Evolutionary conservation across 2,797 vertebrate genomes (phyloP).

Genomic region (Carapus acus): DNA sequence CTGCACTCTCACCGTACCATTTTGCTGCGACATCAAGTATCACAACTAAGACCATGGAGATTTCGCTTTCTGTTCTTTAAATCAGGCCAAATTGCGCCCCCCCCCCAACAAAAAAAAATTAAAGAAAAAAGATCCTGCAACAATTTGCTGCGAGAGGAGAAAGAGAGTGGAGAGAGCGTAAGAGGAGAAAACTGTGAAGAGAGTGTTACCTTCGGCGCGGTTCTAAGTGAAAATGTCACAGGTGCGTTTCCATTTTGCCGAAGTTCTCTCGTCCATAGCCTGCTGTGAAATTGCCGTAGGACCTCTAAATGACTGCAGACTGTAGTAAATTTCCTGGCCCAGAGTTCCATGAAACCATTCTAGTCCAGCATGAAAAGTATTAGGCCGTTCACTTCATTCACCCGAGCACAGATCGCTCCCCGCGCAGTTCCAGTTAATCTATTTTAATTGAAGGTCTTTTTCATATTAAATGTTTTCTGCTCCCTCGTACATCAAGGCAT

Average conservation of each 20-base stretch:
- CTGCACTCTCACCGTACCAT: slow-evolving; percentile 5
- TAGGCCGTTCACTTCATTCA: slow-evolving; percentile 46
- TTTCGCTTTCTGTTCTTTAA: no score
- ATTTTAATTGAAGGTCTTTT: slow-evolving; percentile 52
- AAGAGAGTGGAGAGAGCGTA: no score
- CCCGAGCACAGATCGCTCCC: slow-evolving; percentile 46
- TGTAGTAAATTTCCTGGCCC: slow-evolving; percentile 67
- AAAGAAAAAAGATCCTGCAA: slow-evolving; percentile 11
- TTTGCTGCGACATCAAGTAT: neutral
- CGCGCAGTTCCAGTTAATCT: slow-evolving; percentile 46
- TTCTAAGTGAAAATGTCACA: slow-evolving; percentile 64
- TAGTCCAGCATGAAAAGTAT: slow-evolving; percentile 60
- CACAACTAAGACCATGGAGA: no score
- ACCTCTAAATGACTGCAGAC: slow-evolving; percentile 66
- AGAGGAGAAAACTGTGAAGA: slow-evolving; percentile 21
- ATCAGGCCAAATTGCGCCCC: no score
- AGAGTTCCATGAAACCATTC: slow-evolving; percentile 68
- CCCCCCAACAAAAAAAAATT: no score
- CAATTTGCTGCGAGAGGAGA: slow-evolving; percentile 14
- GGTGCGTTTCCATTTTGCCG: slow-evolving; percentile 63
- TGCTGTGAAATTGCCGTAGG: slow-evolving; percentile 64
- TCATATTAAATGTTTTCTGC: slow-evolving; percentile 43
- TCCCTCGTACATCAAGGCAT: slow-evolving; percentile 32
- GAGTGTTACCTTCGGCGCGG: slow-evolving; percentile 48
- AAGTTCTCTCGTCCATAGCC: slow-evolving; percentile 65